Base-by-base conservation (phyloP, 2,797 vertebrate species). In the Neopelma chrysocephalum region DNA sequence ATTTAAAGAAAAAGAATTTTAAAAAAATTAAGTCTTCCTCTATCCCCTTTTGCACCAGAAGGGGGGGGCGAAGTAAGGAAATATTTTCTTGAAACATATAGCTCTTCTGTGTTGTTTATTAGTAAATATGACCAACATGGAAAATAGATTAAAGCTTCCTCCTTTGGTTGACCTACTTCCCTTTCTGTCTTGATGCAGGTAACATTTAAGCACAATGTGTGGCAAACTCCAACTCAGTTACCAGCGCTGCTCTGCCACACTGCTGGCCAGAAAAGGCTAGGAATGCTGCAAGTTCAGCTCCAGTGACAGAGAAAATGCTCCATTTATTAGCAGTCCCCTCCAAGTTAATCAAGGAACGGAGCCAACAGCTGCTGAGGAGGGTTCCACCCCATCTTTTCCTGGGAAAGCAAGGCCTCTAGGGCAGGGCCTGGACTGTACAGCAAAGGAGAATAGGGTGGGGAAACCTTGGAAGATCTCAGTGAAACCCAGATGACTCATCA, bases 401-500 rank as follows among this genome's bases (percentile, higher is more conserved):
- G 58, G 27, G 50, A 95, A 95, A 77, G 50, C 65, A 48, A 82
- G 40, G 70, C 56, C 71, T 72, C 81, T 56, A 57, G 79, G 85
- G 85, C 57, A 93, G 12, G n/a, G 78, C 56, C 60, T 62, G 85
- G 68, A 71, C 61, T 58, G 25, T 1, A 43, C n/a, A 60, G 54
- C 40, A 76, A 69, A 79, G 65, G 61, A 88, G 27, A 90, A 71
- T 9, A 75, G 77, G 53, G 91, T 87, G 86, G 75, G 72, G 43
- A 56, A 95, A 89, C 75, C 78, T 94, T 57, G 32, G 0, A 7
- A 84, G 62, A 56, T 48, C 29, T 47, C 62, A 86, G 89, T 16
- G 43, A 90, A 86, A 93, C 50, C 25, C 93, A 93, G 78, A 95
- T 94, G 91, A 95, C 88, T 96, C 95, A 95, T 93, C 94, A 96